Base-by-base conservation (phyloP, 2,888 invertebrate genomes). In the Mystacides longicornis region DNA sequence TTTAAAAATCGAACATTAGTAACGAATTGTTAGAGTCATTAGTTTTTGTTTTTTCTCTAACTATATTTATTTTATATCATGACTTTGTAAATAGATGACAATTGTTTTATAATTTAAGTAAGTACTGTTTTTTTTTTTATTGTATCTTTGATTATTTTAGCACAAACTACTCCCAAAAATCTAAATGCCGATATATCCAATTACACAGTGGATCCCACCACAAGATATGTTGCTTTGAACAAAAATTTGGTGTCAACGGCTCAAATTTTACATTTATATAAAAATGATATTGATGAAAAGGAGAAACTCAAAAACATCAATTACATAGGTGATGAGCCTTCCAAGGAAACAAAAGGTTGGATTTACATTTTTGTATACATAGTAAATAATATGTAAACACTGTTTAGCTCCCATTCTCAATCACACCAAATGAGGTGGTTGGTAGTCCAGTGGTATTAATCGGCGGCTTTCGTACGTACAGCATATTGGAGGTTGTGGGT, bases 121-220 rank as follows among this genome's bases (percentile, higher is more conserved):
- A 47, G 20, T 4, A 21, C 18, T 20, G 19, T 7, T 11, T 19
- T 47, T 47, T 47, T 47, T 19, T 46, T 46, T 2, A 4, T 27
- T 27, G 27, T 7, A 27, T 7, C 11, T 27, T 7, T 27, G 11
- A 7, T 27, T 2, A 63, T 79, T 64, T 68, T 88, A 67, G 93
- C 89, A 56, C 98, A 98, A 81, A 97, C 98, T 1, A 98, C 95
- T 0, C 95, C 97, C 0, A 95, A 96, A 72, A 97, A 97, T 69
- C 77, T 98, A 55, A 89, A 90, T 68, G 87, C 94, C 63, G 94
- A 95, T 72, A 87, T 88, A 66, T 85, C 86, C 54, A 82, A 86
- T 11, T 95, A 93, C 69, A 91, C 92, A 0, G 74, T 93, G 3
- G 93, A 93, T 71, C 93, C 93, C 3, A 82, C 86, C 52, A 89